Percentiles rank a stretch among this genome's conserved stretches.
These are phyloP conservation scores for Thamnophis sirtalis DNA, from an alignment of 2,113 vertebrate genomes.

Conservation along the genomic window DNA sequence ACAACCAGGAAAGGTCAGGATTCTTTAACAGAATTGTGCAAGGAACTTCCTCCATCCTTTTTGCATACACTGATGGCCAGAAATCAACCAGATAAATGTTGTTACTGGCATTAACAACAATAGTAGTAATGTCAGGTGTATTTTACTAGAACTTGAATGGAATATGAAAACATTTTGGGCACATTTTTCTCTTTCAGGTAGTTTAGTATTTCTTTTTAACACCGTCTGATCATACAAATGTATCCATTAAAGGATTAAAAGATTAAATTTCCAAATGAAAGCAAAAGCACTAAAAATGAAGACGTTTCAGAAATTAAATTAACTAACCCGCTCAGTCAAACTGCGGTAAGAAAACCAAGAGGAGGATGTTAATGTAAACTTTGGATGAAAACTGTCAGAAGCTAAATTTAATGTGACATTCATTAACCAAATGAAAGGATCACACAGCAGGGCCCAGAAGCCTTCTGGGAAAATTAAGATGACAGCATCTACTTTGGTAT, in stretches of 20 bases:
- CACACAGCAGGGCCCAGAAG: background rate
- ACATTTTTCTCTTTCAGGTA: background rate
- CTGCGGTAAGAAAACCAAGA: background rate
- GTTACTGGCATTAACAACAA: background rate
- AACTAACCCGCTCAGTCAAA: background rate
- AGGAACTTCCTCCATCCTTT: background rate
- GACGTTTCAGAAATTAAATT: background rate
- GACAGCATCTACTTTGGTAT: background rate
- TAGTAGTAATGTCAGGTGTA: background rate
- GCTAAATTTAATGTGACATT: background rate
- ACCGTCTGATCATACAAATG: background rate
- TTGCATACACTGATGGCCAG: no score
- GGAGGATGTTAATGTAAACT: background rate
- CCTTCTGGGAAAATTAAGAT: background rate
- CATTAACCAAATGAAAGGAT: background rate
- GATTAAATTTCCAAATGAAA: background rate
- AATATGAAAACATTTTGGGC: background rate
- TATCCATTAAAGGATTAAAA: background rate
- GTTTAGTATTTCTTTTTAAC: fast-evolving
- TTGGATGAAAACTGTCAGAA: background rate
- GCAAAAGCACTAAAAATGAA: background rate
- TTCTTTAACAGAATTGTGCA: background rate
- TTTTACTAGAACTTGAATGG: background rate
- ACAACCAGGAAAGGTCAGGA: background rate
- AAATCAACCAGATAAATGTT: background rate